Conservation (phyloP, 2,113 vertebrate genomes). For the Malurus elegans region DNA sequence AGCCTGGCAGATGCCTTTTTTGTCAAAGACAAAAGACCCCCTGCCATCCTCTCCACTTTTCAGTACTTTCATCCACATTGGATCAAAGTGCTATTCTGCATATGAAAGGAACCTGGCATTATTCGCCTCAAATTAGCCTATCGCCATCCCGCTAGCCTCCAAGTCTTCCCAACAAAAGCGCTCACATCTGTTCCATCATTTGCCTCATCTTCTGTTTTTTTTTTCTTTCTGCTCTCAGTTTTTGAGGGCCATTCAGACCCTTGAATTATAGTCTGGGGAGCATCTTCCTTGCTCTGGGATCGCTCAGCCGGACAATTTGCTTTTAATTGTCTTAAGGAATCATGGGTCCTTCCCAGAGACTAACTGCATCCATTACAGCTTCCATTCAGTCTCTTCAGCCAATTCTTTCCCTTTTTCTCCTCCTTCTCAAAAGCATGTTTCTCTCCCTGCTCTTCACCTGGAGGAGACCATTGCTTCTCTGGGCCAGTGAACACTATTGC, state of each 20-base stretch:
- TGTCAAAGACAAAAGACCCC: conserved; percentile 85
- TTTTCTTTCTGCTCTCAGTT: conserved; percentile 43
- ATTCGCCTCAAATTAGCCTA: conserved; percentile 75
- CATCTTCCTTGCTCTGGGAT: conserved; percentile 47
- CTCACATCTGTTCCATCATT: conserved; percentile 74
- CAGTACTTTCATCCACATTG: conserved; percentile 73
- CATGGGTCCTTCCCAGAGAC: neutral
- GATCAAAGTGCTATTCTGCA: conserved; percentile 81
- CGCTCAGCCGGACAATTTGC: conserved; percentile 42
- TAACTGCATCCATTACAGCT: conserved; percentile 47
- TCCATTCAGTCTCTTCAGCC: neutral
- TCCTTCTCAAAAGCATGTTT: neutral
- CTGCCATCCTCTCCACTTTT: conserved; percentile 70
- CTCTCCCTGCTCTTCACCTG: conserved; percentile 51
- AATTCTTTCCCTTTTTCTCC: conserved; percentile 53
- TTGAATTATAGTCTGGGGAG: conserved; percentile 77
- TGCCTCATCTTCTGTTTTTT: conserved; percentile 48
- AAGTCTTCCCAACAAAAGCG: conserved; percentile 67
- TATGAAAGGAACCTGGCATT: conserved; percentile 77
- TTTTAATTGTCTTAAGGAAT: conserved; percentile 43
- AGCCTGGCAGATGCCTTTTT: conserved; percentile 86
- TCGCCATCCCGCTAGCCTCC: conserved; percentile 66
- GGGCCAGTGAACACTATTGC: conserved; percentile 8
- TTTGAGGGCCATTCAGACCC: conserved; percentile 77
- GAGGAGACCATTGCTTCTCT: neutral